phyloP scores from a whole-genome alignment of 2,888 invertebrate species.

The Lordiphosa andalusiaca region DNA sequence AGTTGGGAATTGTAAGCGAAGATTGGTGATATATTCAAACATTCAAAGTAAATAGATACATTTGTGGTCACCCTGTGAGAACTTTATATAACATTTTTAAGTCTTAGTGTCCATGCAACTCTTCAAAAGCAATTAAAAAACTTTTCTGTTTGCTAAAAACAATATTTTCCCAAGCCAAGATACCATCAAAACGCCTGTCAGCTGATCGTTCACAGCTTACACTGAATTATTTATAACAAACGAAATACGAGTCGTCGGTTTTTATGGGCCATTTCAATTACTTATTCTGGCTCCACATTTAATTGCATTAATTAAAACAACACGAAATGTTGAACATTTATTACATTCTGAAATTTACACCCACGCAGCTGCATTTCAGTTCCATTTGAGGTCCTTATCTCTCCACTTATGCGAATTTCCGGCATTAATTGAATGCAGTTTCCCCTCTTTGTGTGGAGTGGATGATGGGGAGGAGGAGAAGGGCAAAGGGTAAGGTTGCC shows the following conservation, averaged over 20 bases:
- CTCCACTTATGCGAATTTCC: slow-evolving; percentile 50
- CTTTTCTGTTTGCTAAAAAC: no score
- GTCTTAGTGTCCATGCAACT: no score
- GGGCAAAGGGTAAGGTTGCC: background rate
- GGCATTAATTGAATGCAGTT: slow-evolving; percentile 61
- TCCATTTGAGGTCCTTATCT: slow-evolving; percentile 57
- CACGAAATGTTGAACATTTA: slow-evolving; percentile 66
- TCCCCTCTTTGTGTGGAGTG: slow-evolving; percentile 1
- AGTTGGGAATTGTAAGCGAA: no score
- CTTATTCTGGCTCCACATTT: slow-evolving; percentile 50
- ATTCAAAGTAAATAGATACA: no score
- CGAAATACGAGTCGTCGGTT: slow-evolving; percentile 31
- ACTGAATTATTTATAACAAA: slow-evolving; percentile 5
- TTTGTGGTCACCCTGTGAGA: no score
- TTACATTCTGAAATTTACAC: slow-evolving; percentile 28
- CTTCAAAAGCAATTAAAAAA: no score
- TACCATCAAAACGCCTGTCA: no score
- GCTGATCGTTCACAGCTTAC: background rate
- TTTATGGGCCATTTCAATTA: slow-evolving; percentile 58
- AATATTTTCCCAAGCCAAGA: no score
- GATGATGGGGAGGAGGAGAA: no score
- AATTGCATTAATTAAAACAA: slow-evolving; percentile 72
- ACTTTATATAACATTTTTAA: no score
- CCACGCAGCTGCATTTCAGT: slow-evolving; percentile 19
- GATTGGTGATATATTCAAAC: no score